Evolutionary conservation across 2,797 vertebrate genomes (phyloP), one percentile per base, ranked within the genome.

Genomic region (Aeoliscus strigatus): DNA sequence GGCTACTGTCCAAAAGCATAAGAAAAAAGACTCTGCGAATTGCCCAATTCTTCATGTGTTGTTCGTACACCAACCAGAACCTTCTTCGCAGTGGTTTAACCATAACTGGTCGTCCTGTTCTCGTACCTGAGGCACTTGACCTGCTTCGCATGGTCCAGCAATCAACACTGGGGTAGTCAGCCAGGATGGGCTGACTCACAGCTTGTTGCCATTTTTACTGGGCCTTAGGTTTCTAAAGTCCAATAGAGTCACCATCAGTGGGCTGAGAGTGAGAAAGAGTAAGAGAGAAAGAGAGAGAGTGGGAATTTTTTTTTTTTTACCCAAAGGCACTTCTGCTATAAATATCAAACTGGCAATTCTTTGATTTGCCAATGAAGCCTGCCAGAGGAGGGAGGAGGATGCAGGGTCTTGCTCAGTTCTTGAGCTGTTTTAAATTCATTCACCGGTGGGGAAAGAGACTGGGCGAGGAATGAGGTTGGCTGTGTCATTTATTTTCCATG

Each of bases 261-360:
- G 79, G 75, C 30, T 58, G 74, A 35, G 60, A 72, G 60, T 62
- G 36, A 59, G 34, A 49, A 26, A 50, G 55, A 57, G 51, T 32
- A 23, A 44, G 18, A 58, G 47, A 14, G 9, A 38, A 13, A 51
- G 44, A 60, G 35, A 61, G 56, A 40, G 26, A 51, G 38, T 52
- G 38, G 58, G 50, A 57, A 61, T 39, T 45, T 12, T 40, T 16
- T 40, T 36, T 67, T 56, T 63, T 63, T 44, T 39, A 70, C 73
- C 77, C 70, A 61, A 73, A 76, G 77, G 79, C 74, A 45, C 51
- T 79, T 46, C 17, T 47, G 79, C 86, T 86, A 86, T 83, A 86
- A 86, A 88, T 86, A 85, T 78, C 72, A 69, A 66, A 72, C 74
- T 77, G 70, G 71, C 61, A 76, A 77, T 83, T 77, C 74, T 86